Conservation (phyloP, 2,797 vertebrate genomes). For the Melanotaenia maccullochi region DNA sequence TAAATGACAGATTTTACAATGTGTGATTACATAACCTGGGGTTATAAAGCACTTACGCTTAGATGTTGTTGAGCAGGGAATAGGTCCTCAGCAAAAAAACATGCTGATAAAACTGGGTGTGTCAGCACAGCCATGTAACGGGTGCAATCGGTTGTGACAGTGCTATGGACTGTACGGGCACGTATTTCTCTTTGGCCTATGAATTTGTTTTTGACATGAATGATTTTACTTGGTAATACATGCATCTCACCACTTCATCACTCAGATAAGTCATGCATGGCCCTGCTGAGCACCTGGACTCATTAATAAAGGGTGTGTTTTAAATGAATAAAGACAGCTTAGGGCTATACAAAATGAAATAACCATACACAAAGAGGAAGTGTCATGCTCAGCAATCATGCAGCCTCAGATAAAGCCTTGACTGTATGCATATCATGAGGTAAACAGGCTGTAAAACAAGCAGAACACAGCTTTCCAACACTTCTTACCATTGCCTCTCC, state of each 20-base stretch:
- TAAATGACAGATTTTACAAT: conserved; percentile 45
- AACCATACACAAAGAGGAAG: conserved; percentile 12
- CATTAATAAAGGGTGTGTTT: conserved; percentile 29
- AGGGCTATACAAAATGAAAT: conserved; percentile 27
- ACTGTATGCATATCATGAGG: background rate
- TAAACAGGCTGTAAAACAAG: background rate
- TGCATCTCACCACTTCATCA: background rate
- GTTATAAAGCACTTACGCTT: conserved; percentile 67
- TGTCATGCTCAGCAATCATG: conserved; percentile 30
- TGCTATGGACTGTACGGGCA: conserved; percentile 29
- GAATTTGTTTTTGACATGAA: conserved; percentile 18
- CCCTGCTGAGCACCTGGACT: background rate
- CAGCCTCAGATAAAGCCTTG: conserved; percentile 17
- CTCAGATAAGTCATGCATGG: background rate
- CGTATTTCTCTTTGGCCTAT: conserved; percentile 25
- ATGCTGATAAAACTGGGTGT: conserved; percentile 69
- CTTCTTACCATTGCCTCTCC: conserved; percentile 93
- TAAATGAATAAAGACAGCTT: conserved; percentile 15
- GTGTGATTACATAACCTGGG: conserved; percentile 64
- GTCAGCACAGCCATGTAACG: conserved; percentile 52
- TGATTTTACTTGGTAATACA: background rate
- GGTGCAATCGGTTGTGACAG: conserved; percentile 65
- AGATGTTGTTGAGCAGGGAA: conserved; percentile 64
- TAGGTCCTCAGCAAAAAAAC: conserved; percentile 65
- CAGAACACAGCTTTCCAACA: background rate